Conservation (phyloP, 2,888 invertebrate genomes). For the Stenolophus ochropezus region DNA sequence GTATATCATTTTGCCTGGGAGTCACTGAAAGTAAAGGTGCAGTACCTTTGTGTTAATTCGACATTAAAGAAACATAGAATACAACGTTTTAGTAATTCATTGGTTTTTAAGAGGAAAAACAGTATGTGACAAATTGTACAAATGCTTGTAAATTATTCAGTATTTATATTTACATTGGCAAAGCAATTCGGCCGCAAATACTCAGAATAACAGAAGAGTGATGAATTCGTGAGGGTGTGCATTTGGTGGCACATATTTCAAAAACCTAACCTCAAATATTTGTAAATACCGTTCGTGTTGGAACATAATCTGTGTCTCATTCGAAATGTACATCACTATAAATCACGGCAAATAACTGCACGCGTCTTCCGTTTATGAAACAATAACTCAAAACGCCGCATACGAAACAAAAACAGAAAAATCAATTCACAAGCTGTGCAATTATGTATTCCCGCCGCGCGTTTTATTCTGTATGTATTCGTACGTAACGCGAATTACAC, state of each 20-base stretch:
- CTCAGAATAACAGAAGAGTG: background rate
- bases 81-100: too few species aligned
- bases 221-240: background rate
- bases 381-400: slow-evolving; percentile 42
- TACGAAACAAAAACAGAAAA: slow-evolving; percentile 44
- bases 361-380: slow-evolving; percentile 55
- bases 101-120: too few species aligned
- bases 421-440: slow-evolving; percentile 44
- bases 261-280: slow-evolving; percentile 33
- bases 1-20: too few species aligned
- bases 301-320: slow-evolving; percentile 33
- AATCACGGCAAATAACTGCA: slow-evolving; percentile 45
- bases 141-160: too few species aligned
- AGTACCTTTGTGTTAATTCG: too few species aligned
- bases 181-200: background rate
- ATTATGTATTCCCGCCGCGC: slow-evolving; percentile 36
- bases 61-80: too few species aligned
- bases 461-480: slow-evolving; percentile 31
- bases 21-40: too few species aligned
- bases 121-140: too few species aligned
- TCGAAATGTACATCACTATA: slow-evolving; percentile 43
- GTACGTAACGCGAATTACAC: slow-evolving; percentile 42
- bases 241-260: background rate
- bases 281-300: slow-evolving; percentile 38
- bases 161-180: background rate